Base-by-base conservation (phyloP, 2,113 vertebrate species). In the Apeltes quadracus region DNA sequence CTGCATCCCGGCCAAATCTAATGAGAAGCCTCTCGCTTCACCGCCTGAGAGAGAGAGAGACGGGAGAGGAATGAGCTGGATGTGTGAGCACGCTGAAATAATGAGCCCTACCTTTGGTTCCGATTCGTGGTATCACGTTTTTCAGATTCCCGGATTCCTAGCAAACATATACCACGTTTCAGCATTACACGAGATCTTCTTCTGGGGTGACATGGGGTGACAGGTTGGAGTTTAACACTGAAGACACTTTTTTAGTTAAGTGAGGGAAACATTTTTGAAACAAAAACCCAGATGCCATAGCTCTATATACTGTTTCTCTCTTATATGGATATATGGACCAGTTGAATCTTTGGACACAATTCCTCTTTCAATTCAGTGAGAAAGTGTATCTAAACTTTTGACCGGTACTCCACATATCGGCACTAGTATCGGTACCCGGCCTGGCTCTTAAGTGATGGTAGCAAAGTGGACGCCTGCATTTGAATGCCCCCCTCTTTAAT, bases 1-100 rank as follows among this genome's bases (percentile, higher is more conserved):
- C 89, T 84, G 81, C 83, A 50, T 77, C 84, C 78, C 58, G 74
- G 61, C 46, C 53, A 38, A 57, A 44, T 84, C 61, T 86, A 82
- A 89, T 79, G 79, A 87, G 82, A 81, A 81, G 83, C 69, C 55
- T 61, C 74, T 79, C 29, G 59, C 36, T 34, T 36, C 54, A 46
- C 32, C 61, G 69, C 27, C 64, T 10, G 20, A 53, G 8, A 53
- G 51, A 5, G 43, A 70, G 53, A 10, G 38, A 70, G n/a, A 43
- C 43, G 44, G 50, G 43, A 43, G 71, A 58, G 58, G 58, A 67
- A 78, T 34, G 39, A 36, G 20, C 36, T 61, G 54, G 70, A 71
- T 2, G 20, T 36, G 69, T 56, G 23, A 61, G n/a, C 69, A 58
- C 20, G 23, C 36, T 39, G 32, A 51, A 68, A 72, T 16, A 43